Base-by-base conservation (phyloP, 30 jellyfish, hydroid and myxozoan species). In the Mastigias papua region DNA sequence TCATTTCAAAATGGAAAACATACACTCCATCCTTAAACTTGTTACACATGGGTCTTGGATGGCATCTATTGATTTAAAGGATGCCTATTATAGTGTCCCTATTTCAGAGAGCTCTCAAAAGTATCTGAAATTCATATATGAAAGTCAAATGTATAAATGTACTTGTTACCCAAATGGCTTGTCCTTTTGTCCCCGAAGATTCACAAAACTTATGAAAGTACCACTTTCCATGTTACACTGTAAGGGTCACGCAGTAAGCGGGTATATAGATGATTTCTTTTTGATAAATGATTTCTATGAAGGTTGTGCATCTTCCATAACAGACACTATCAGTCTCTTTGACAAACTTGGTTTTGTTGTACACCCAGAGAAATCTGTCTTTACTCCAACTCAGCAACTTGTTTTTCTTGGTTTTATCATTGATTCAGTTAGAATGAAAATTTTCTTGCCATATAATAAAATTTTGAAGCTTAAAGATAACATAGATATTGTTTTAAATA, bases 51-150 rank as follows among this genome's bases (percentile, higher is more conserved):
- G 77, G 26, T 37, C 78, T 48, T 71, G 82, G 90, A 85, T 85
- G 83, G 70, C 83, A 48, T 72, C 89, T 16, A 25, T 85, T 54
- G 94, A 85, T 49, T 25, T 85, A 9, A 85, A 85, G 26, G 94
- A 85, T 74, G 90, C 94, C 37, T 85, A 73, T 48, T 85, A 85
- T 34, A 85, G 90, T 72, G 82, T 85, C 6, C 37, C 63, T 28
- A 73, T 85, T 21, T 7, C 28, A 26, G 34, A 70, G 64, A 35
- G 20, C 16, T 70, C 50, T 8, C 64, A 70, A 32, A 70, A 70
- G 65, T 70, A 70, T 70, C 26, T 70, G 32, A 70, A 26, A 70
- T 70, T 70, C n/a, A 25, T 15, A 9, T 26, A 70, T 37, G 33
- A 22, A 1, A 7, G 32, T 32, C 11, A 32, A 4, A 8, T 70